phyloP scores from a whole-genome alignment of 2,888 invertebrate genomes.

The Gastrophysa polygoni region DNA sequence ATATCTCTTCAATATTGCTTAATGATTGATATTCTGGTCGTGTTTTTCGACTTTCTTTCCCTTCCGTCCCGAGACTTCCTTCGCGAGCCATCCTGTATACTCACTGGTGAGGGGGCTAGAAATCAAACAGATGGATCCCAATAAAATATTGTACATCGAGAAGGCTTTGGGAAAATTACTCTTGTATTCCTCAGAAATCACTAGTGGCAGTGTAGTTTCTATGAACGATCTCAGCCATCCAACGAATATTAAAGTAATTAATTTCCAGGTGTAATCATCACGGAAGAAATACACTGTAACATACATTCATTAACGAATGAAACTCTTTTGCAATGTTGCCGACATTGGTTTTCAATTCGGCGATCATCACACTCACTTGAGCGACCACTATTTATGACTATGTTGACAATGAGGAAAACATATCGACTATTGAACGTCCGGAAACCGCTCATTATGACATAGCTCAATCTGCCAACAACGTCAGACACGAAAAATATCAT shows the following conservation, averaged over 20 bases:
- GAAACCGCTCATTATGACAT: slow-evolving; percentile 68
- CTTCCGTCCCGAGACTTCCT: no score
- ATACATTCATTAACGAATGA: no score
- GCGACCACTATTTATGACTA: slow-evolving; percentile 68
- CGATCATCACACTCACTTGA: slow-evolving; percentile 66
- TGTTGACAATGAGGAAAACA: slow-evolving; percentile 68
- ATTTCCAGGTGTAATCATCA: slow-evolving; percentile 64
- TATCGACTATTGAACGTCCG: slow-evolving; percentile 67
- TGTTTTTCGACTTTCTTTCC: no score
- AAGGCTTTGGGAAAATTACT: slow-evolving; percentile 75
- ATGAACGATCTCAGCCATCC: slow-evolving; percentile 74
- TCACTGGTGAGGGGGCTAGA: slow-evolving; percentile 73
- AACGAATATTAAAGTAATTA: slow-evolving; percentile 65
- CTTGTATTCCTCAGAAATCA: slow-evolving; percentile 71
- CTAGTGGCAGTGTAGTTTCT: slow-evolving; percentile 72
- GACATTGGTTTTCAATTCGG: no score
- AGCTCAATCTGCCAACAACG: slow-evolving; percentile 66
- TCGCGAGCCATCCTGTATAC: slow-evolving; percentile 33
- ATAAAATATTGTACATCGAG: slow-evolving; percentile 74
- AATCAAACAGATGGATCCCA: slow-evolving; percentile 69
- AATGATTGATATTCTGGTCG: no score
- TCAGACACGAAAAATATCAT: slow-evolving; percentile 74
- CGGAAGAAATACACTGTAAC: slow-evolving; percentile 67
- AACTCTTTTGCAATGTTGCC: no score
- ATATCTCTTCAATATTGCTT: no score